Evolutionary conservation across 2,888 invertebrate genomes (phyloP), one percentile per base, ranked within the genome.

Genomic region (Crepidodera aurea): DNA sequence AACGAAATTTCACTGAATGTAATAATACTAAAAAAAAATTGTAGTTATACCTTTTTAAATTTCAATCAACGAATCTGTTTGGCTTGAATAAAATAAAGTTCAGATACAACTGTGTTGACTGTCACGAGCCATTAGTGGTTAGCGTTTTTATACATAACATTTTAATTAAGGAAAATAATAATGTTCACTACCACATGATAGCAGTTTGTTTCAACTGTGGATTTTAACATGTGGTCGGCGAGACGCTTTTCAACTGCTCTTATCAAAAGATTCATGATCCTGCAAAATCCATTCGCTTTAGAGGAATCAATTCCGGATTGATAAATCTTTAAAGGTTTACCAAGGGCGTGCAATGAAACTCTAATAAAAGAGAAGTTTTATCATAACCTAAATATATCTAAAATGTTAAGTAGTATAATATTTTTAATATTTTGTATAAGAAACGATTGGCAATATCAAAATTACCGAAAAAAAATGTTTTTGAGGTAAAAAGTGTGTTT

Each of bases 161-260:
- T 63, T 66, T 63, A 63, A 66, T 66, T 63, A 66, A 63, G 51
- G 51, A 60, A 63, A 66, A 63, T 63, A 63, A 63, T 63, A 66
- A 66, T 66, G 66, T 63, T 51, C 61, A 40, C 57, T 42, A 50
- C 63, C 62, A 63, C 58, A 63, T 66, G 63, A 60, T 54, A 46
- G 39, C 29, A 65, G 51, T 54, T 55, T 29, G 62, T 62, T 58
- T 42, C 42, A 60, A 53, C 46, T 62, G 57, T 56, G 29, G 58
- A 51, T 62, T 64, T 57, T 53, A 64, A 67, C 67, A 67, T 67
- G 64, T 67, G 67, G 67, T 48, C 51, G 60, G 67, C 67, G 67
- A 55, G 51, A 37, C 56, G 55, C 61, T 62, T 46, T 27, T 46
- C 62, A 32, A 65, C 60, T 51, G 54, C 55, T 53, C 42, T 58